These are phyloP conservation scores for Pammene aurita DNA, from an alignment of 2,888 invertebrate genomes.

Conservation along the genomic window DNA sequence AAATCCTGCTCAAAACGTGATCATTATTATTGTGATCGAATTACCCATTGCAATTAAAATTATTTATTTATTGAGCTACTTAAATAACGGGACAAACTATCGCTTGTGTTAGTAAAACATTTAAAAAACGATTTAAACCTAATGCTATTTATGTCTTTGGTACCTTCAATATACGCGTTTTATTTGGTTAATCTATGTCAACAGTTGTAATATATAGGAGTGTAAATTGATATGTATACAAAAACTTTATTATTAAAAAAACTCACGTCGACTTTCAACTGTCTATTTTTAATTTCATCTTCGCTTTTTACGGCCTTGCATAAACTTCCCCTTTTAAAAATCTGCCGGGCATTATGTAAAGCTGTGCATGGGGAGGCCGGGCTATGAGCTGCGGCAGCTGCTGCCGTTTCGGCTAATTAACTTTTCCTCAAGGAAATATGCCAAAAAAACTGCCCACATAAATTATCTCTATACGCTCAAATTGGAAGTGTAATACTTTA, in stretches of 20 bases:
- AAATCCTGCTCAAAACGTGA: too few relatives aligned
- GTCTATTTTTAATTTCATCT: conserved; percentile 7
- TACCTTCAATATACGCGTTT: too few relatives aligned
- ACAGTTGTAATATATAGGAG: too few relatives aligned
- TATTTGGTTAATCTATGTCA: too few relatives aligned
- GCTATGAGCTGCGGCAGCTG: conserved; percentile 53
- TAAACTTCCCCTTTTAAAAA: conserved; percentile 34
- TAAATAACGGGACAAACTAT: too few relatives aligned
- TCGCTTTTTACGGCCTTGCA: conserved; percentile 9
- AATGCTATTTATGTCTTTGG: too few relatives aligned
- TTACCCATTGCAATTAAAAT: too few relatives aligned
- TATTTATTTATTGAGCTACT: too few relatives aligned
- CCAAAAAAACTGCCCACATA: conserved; percentile 50
- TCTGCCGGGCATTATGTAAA: conserved; percentile 34
- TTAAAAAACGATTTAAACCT: too few relatives aligned
- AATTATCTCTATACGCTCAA: conserved; percentile 47
- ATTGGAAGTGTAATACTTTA: conserved; percentile 16
- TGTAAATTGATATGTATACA: too few relatives aligned
- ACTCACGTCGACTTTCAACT: neutral
- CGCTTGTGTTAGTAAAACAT: too few relatives aligned
- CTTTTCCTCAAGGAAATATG: conserved; percentile 50
- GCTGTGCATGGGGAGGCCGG: conserved; percentile 42
- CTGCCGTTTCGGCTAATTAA: conserved; percentile 56
- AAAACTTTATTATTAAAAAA: neutral
- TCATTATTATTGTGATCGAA: too few relatives aligned